Percentiles rank a stretch among this genome's conserved stretches.
Conservation (phyloP, 2,888 invertebrate species). For the Apoda limacodes region DNA sequence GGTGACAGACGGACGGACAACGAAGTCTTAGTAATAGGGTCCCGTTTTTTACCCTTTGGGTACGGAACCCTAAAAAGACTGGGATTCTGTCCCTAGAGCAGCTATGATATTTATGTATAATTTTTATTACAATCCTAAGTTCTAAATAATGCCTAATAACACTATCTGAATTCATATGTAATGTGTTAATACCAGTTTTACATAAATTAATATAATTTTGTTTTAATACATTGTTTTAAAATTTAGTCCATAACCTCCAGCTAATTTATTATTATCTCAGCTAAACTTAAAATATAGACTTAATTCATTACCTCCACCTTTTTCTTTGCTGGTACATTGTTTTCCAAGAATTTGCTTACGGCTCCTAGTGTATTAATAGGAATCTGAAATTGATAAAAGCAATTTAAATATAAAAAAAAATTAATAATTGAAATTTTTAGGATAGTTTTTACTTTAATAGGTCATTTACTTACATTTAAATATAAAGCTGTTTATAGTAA, state of each 20-base stretch:
- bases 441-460: too few relatives aligned
- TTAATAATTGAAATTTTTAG: too few relatives aligned
- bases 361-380: constrained; percentile 75
- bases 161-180: too few relatives aligned
- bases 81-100: too few relatives aligned
- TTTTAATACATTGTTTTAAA: constrained; percentile 12
- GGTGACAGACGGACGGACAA: too few relatives aligned
- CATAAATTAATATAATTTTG: constrained; percentile 6
- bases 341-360: constrained; percentile 73
- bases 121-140: too few relatives aligned
- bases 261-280: constrained; percentile 12
- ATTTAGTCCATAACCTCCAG: constrained; percentile 11
- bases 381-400: constrained; percentile 74
- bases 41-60: too few relatives aligned
- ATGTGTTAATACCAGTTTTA: background rate
- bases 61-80: too few relatives aligned
- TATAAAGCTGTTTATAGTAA: too few relatives aligned
- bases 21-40: too few relatives aligned
- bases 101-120: too few relatives aligned
- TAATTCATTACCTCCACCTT: constrained; percentile 39
- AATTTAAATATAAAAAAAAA: background rate
- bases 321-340: constrained; percentile 49
- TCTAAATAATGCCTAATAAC: constrained; percentile 5
- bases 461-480: too few relatives aligned
- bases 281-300: background rate